Evolutionary conservation across 2,888 invertebrate species (phyloP).

Genomic region (Synergus japonicus): DNA sequence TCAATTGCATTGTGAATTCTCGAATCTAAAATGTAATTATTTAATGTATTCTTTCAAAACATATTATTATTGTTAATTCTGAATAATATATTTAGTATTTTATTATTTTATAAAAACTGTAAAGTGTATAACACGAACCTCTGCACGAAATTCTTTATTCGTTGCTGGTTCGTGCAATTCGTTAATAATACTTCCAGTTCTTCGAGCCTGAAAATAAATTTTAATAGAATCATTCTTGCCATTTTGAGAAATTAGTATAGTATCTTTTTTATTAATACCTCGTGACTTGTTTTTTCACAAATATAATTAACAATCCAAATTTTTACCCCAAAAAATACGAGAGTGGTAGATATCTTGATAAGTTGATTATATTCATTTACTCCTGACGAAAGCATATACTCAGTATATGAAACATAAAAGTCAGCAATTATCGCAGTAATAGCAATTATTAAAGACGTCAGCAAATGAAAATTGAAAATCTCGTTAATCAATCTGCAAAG

Average conservation of each 20-base stretch:
- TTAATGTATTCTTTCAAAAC: background rate
- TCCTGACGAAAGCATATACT: background rate
- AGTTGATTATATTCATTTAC: background rate
- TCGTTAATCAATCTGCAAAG: background rate
- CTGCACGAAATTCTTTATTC: slow-evolving; percentile 52
- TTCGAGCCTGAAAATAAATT: slow-evolving; percentile 52
- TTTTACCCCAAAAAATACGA: slow-evolving; percentile 46
- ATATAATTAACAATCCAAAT: slow-evolving; percentile 45
- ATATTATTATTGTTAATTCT: background rate
- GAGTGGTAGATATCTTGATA: slow-evolving; percentile 35
- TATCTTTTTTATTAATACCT: slow-evolving; percentile 47
- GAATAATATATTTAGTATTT: background rate
- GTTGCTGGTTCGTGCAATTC: slow-evolving; percentile 62
- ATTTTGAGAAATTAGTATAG: background rate
- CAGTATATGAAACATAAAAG: background rate
- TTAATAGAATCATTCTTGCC: background rate
- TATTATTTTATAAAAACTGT: background rate
- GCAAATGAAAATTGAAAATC: slow-evolving; percentile 2
- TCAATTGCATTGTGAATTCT: slow-evolving; percentile 43
- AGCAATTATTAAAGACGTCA: background rate
- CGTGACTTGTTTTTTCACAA: slow-evolving; percentile 43
- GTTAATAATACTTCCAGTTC: slow-evolving; percentile 62
- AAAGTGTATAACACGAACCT: background rate
- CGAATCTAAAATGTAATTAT: slow-evolving; percentile 31
- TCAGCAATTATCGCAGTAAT: background rate